These are phyloP conservation scores for Eupithecia vulgata DNA, from an alignment of 2,888 invertebrate species.

Conservation along the genomic window DNA sequence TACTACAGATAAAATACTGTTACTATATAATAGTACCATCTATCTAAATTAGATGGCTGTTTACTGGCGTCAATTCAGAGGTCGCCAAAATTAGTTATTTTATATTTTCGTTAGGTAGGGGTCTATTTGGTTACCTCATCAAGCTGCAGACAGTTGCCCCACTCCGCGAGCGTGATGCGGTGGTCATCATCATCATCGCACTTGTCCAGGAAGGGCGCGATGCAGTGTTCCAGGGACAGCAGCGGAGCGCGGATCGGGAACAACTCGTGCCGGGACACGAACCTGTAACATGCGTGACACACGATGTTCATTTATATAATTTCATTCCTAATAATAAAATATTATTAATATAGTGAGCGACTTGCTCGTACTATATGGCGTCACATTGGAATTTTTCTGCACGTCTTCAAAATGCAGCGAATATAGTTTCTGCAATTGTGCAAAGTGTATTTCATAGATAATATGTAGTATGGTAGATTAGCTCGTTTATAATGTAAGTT, in stretches of 20 bases:
- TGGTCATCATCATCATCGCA: conserved; percentile 96
- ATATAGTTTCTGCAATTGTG: neutral
- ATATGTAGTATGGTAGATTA: too few relatives aligned
- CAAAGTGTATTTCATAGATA: neutral
- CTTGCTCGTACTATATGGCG: neutral
- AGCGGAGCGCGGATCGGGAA: conserved; percentile 98
- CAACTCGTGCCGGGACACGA: conserved; percentile 96
- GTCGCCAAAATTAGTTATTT: too few relatives aligned
- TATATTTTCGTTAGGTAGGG: neutral
- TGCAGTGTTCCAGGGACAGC: conserved; percentile 98
- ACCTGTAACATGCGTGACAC: conserved; percentile 54
- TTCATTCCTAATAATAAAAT: neutral
- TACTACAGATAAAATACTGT: too few relatives aligned
- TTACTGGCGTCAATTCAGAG: too few relatives aligned
- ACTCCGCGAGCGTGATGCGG: conserved; percentile 95
- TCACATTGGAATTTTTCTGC: neutral
- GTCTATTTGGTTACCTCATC: conserved; percentile 86
- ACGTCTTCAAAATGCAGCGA: neutral
- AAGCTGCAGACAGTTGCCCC: conserved; percentile 94
- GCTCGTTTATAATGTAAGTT: too few relatives aligned
- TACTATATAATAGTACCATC: too few relatives aligned
- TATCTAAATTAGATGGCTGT: neutral
- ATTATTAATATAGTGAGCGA: neutral
- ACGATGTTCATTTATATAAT: neutral
- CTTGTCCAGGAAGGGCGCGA: conserved; percentile 96